Evolutionary conservation across 2,888 invertebrate genomes (phyloP), one percentile per base, ranked within the genome.

Genomic region (Macrophya alboannulata): DNA sequence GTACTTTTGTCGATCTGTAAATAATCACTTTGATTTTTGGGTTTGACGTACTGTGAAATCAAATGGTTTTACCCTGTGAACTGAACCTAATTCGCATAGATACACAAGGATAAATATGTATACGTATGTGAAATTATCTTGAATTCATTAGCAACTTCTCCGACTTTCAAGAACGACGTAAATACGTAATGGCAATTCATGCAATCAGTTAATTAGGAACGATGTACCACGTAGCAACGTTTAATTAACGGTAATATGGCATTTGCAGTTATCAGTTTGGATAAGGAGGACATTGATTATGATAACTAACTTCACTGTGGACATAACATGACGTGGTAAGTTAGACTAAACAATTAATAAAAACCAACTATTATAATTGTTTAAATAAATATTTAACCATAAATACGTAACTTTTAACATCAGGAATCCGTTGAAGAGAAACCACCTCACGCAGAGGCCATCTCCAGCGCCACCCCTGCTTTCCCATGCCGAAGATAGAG

Each of bases 391-490:
- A 83, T 68, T 37, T 9, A n/a, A 17, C 17, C 12, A 4, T n/a
- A 51, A n/a, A 37, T 68, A 65, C 25, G 25, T 65, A 68, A 48
- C 25, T 37, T 21, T 65, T 82, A 48, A 31, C 72, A 86, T n/a
- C 62, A 94, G 93, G 94, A 93, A 93, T 90, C 92, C 92, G 17
- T 88, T 92, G 40, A 91, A 90, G 85, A 93, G 88, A 85, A 92
- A 90, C 88, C 89, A 90, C 68, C 86, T 93, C 84, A 92, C 89
- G 3, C 90, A 90, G 59, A 91, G 91, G 84, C 94, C 94, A 48
- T 91, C 91, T 51, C 88, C 92, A 68, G 93, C 93, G 25, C 88
- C 90, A 10, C 93, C 92, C 51, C 87, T 93, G 48, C 87, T 94
- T 76, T 89, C 92, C 17, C 87, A 90, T 68, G 86, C 87, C 0